These are phyloP conservation scores for Eucera pruinosa DNA, from an alignment of 2,888 invertebrate species.

Conservation along the genomic window DNA sequence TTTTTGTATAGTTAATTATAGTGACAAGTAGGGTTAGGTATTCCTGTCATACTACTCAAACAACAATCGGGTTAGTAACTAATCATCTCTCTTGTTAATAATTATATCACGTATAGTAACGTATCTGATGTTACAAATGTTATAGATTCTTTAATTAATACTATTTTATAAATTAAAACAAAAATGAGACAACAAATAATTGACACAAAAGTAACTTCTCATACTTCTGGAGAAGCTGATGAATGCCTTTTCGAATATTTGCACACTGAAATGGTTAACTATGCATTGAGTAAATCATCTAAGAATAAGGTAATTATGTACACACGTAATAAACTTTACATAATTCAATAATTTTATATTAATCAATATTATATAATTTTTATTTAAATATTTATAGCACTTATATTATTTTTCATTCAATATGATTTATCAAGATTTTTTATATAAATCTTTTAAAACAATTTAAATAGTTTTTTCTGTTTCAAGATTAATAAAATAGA, in stretches of 20 bases:
- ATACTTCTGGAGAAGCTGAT: conserved; percentile 86
- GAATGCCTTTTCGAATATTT: conserved; percentile 95
- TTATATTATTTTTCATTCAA: no score
- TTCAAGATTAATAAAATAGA: no score
- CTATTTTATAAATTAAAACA: not conserved
- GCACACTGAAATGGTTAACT: conserved; percentile 95
- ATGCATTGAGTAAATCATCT: conserved; percentile 87
- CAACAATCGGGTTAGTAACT: not conserved
- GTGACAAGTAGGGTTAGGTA: conserved; percentile 6
- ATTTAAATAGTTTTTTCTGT: no score
- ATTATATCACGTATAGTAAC: not conserved
- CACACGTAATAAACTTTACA: not conserved
- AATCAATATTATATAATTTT: not conserved
- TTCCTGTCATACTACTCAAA: not conserved
- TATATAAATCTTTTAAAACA: not conserved
- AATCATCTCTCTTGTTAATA: not conserved
- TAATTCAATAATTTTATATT: not conserved
- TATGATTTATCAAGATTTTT: not conserved
- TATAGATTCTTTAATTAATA: conserved; percentile 12
- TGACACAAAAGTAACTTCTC: conserved; percentile 73
- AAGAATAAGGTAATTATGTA: conserved; percentile 78
- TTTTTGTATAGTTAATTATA: no score
- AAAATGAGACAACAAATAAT: conserved; percentile 80
- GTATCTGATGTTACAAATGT: not conserved
- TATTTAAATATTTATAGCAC: not conserved